These are phyloP conservation scores for Pantelozetes paolii DNA, from an alignment of 2,888 invertebrate species.

Conservation along the genomic window DNA sequence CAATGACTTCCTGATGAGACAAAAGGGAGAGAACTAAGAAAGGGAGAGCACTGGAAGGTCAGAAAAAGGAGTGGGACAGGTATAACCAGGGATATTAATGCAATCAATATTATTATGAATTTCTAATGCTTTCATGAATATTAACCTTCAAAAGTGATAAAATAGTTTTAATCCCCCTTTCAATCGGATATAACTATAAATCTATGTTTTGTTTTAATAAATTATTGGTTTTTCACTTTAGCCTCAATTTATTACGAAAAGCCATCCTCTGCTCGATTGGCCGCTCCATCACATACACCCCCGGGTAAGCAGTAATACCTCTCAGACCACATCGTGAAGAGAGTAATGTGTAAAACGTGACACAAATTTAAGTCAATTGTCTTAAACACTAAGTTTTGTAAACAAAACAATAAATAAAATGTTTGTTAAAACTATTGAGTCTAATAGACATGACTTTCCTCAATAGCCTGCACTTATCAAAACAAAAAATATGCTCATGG, in stretches of 20 bases:
- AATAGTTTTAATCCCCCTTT: too few species aligned
- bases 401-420: not conserved
- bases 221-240: not conserved
- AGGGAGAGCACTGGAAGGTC: too few species aligned
- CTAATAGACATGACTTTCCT: too few species aligned
- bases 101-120: too few species aligned
- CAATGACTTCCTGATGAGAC: constrained; percentile 33
- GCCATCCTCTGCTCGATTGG: constrained; percentile 26
- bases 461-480: constrained; percentile 68
- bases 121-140: too few species aligned
- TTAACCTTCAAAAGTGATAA: too few species aligned
- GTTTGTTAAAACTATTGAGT: too few species aligned
- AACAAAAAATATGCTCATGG: constrained; percentile 66
- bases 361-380: not conserved
- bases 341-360: not conserved
- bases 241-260: constrained; percentile 39
- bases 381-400: not conserved
- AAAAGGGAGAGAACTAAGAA: not conserved
- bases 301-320: not conserved
- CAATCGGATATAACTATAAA: too few species aligned
- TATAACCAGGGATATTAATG: too few species aligned
- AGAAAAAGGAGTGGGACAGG: too few species aligned
- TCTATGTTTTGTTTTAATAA: too few species aligned
- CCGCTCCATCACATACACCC: constrained; percentile 25
- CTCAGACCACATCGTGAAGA: not conserved